Evolutionary conservation across 2,113 vertebrate species (phyloP), one percentile per base, ranked within the genome.

Genomic region (Melanostigma gelatinosum): DNA sequence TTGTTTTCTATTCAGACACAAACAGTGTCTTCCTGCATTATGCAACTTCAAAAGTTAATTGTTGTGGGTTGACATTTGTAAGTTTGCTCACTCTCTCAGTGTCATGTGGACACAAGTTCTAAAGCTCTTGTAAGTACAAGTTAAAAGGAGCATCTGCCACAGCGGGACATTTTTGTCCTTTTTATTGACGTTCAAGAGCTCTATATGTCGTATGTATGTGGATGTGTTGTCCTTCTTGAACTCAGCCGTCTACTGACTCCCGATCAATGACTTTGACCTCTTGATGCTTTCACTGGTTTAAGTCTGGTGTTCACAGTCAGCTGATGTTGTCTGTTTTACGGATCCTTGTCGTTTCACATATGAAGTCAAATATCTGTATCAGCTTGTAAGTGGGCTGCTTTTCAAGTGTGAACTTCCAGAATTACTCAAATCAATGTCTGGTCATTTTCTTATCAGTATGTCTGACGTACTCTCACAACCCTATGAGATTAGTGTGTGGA

Each of bases 21-120:
- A 76, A 73, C 68, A 72, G 20, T 34, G 5, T 79, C 13, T 82
- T 50, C 75, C 68, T 57, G 71, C 64, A 87, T 83, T 79, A 75
- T 77, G 64, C 29, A 64, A 77, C 78, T 52, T 85, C 52, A 78
- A 68, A 71, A 57, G 62, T 75, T 52, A 70, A 72, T 75, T 77
- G 22, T 69, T 78, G 66, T 58, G 36, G 72, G 27, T 34, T 65
- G 68, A 71, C 60, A 55, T 84, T 71, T 80, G 4, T 13, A 60
- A 20, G 29, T n/a, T 66, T 36, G 4, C 54, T 72, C 15, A 29
- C 9, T 50, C 24, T 22, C 32, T 75, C 24, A 0, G 4, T n/a
- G 34, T 70, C 7, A 6, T 24, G 42, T 55, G 0, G 11, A 48
- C 54, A 32, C 32, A n/a, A n/a, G 4, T 42, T 70, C 1, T 44